phyloP scores from a whole-genome alignment of 2,888 invertebrate species.

The Acleris holmiana region DNA sequence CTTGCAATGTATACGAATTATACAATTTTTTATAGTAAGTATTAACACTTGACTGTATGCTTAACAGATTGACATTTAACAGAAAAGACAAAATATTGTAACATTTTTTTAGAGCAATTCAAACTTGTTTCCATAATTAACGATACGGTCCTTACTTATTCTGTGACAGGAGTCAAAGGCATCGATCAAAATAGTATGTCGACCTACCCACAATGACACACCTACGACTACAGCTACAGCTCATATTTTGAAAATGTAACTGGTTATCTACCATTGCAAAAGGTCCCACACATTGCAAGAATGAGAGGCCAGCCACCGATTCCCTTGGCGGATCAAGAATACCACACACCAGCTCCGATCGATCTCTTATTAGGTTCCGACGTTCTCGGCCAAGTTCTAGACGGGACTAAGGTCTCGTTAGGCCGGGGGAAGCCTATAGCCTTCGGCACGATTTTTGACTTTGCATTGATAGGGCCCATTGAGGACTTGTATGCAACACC shows the following conservation, averaged over 20 bases:
- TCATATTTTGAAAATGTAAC: constrained; percentile 9
- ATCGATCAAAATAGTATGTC: constrained; percentile 9
- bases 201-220: constrained; percentile 4
- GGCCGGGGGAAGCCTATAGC: constrained; percentile 18
- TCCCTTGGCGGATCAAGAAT: background rate
- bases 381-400: constrained; percentile 16
- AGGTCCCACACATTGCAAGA: background rate
- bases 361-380: constrained; percentile 4
- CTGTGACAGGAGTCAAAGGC: constrained; percentile 6
- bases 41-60: no score
- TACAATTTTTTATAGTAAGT: no score
- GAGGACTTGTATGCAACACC: background rate
- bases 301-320: background rate
- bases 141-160: no score
- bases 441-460: constrained; percentile 22
- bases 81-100: no score
- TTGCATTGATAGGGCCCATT: constrained; percentile 14
- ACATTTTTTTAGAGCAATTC: no score
- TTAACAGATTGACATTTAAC: no score
- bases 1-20: no score
- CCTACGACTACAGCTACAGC: constrained; percentile 11
- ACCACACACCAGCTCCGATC: background rate
- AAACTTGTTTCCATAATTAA: no score
- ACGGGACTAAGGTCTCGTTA: constrained; percentile 20
- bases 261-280: constrained; percentile 8